phyloP scores from a whole-genome alignment of 2,797 vertebrate species.

The Euthynnus affinis region DNA sequence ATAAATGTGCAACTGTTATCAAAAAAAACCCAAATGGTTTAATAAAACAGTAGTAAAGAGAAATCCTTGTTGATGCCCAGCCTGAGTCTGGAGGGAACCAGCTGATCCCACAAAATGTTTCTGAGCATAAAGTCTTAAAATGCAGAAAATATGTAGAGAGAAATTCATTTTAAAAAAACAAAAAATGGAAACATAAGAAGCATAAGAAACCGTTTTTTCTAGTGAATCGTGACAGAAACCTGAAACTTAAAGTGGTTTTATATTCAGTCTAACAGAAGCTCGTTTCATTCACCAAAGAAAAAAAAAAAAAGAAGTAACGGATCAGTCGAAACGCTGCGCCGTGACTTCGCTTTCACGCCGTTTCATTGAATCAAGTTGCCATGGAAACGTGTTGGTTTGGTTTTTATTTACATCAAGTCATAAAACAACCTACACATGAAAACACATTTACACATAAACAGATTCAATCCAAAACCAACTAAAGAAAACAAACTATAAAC shows the following conservation, averaged over 20 bases:
- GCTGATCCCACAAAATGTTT: not conserved
- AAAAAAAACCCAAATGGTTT: too few species aligned
- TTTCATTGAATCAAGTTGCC: too few species aligned
- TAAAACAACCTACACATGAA: not conserved
- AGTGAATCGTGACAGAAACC: not conserved
- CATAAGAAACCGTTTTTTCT: not conserved
- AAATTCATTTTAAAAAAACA: not conserved
- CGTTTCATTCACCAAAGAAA: too few species aligned
- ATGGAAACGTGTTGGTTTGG: not conserved
- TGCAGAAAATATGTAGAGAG: not conserved
- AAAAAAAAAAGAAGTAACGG: too few species aligned
- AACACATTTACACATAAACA: not conserved
- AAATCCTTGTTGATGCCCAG: not conserved
- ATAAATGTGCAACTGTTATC: not conserved
- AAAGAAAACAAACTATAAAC: too few species aligned
- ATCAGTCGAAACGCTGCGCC: too few species aligned
- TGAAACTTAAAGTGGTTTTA: not conserved
- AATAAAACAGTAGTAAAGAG: too few species aligned
- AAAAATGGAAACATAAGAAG: not conserved
- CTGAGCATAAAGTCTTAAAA: slow-evolving; percentile 21
- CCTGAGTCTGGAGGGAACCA: not conserved
- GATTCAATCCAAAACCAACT: too few species aligned
- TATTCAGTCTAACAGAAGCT: too few species aligned
- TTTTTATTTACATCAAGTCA: not conserved
- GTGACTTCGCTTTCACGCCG: too few species aligned